phyloP scores from a whole-genome alignment of 1,140 invertebrate genomes.

The Drosophila santomea region DNA sequence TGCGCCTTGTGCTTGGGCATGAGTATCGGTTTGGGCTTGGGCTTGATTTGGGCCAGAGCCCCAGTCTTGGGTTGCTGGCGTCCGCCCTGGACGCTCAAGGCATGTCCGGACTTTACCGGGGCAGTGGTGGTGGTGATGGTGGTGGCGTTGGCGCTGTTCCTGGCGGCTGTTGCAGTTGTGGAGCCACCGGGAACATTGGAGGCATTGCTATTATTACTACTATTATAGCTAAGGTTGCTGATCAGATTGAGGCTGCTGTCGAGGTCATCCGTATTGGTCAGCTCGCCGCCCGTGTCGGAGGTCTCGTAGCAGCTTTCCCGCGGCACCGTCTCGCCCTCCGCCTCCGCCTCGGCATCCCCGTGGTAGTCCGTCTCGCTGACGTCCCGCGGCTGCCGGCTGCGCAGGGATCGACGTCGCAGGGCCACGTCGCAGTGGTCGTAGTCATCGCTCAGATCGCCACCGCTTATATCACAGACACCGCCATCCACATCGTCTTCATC shows the following conservation, averaged over 20 bases:
- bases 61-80: conserved; percentile 68
- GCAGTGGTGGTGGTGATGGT: conserved; percentile 12
- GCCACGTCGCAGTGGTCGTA: conserved; percentile 76
- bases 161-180: neutral
- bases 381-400: conserved; percentile 45
- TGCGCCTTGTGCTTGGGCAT: conserved; percentile 60
- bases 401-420: conserved; percentile 39
- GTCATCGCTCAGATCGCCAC: conserved; percentile 76
- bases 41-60: conserved; percentile 65
- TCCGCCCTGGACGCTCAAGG: conserved; percentile 55
- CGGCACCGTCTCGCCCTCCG: conserved; percentile 66
- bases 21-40: conserved; percentile 75
- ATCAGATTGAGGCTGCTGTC: conserved; percentile 81
- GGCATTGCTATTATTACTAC: conserved; percentile 84
- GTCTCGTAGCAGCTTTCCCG: conserved; percentile 82
- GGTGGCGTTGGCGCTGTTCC: conserved; percentile 8
- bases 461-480: conserved; percentile 83
- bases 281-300: conserved; percentile 77
- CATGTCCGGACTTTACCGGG: conserved; percentile 41
- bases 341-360: conserved; percentile 69
- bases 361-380: conserved; percentile 79
- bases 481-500: conserved; percentile 73
- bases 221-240: conserved; percentile 84
- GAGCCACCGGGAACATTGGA: conserved; percentile 56
- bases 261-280: conserved; percentile 79